Conservation (phyloP, 2,113 vertebrate genomes). For the Peromyscus californicus region DNA sequence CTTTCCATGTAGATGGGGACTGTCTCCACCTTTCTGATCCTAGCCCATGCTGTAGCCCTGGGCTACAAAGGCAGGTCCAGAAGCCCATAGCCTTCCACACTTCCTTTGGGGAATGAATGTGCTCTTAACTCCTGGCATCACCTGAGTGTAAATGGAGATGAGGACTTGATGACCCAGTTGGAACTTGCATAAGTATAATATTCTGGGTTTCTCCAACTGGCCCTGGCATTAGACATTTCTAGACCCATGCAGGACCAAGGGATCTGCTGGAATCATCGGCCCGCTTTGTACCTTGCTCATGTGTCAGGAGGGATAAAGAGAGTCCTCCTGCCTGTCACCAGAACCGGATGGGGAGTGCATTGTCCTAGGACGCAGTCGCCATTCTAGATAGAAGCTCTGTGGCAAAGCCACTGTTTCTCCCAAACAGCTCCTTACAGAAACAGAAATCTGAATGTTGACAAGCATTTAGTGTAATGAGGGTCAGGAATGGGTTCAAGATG, state of each 20-base stretch:
- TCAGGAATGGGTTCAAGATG: background rate
- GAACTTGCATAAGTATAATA: background rate
- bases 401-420: background rate
- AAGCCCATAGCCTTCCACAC: background rate
- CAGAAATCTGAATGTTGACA: background rate
- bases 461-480: background rate
- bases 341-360: background rate
- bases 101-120: background rate
- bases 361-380: background rate
- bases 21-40: background rate
- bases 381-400: background rate
- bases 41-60: accelerated
- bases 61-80: background rate
- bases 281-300: background rate
- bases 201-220: background rate
- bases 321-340: background rate
- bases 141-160: background rate
- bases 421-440: background rate
- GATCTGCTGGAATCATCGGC: too few relatives aligned
- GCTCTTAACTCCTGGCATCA: background rate
- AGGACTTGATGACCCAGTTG: background rate
- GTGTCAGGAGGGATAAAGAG: background rate
- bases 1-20: background rate
- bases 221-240: background rate
- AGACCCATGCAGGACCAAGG: background rate